Percentiles rank a stretch among this genome's conserved stretches.
phyloP scores from a whole-genome alignment of 2,797 vertebrate genomes.

The Acipenser transmontanus region DNA sequence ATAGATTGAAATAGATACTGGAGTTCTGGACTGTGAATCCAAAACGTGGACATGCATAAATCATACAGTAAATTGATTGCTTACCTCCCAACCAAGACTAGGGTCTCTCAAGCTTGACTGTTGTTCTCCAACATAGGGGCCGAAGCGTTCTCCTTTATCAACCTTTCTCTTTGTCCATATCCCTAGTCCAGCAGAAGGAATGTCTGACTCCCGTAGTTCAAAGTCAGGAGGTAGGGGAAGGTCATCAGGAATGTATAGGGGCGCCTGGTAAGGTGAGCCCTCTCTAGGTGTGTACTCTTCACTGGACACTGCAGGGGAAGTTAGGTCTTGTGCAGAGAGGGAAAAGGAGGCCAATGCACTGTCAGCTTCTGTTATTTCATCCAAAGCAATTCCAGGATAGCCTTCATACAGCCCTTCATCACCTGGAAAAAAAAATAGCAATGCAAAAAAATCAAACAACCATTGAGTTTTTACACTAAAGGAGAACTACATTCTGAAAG shows the following conservation, averaged over 20 bases:
- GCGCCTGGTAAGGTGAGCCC: constrained; percentile 67
- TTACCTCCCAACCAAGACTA: constrained; percentile 88
- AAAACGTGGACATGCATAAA: not conserved
- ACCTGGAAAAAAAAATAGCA: constrained; percentile 55
- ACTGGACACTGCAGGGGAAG: constrained; percentile 71
- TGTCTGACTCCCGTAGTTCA: constrained; percentile 79
- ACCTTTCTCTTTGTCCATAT: constrained; percentile 87
- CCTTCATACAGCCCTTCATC: constrained; percentile 72
- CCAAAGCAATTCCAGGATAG: constrained; percentile 68
- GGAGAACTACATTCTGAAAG: no score
- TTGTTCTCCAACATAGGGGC: constrained; percentile 82
- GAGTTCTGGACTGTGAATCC: no score
- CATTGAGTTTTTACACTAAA: no score
- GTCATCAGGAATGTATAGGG: constrained; percentile 72
- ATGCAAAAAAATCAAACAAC: no score
- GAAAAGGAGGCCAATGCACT: constrained; percentile 49
- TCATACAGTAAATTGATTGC: constrained; percentile 22
- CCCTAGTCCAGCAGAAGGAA: constrained; percentile 70
- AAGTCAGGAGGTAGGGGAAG: constrained; percentile 79
- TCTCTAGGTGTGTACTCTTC: constrained; percentile 72
- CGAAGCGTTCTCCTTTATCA: constrained; percentile 79
- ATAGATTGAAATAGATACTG: no score
- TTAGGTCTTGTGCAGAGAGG: constrained; percentile 58
- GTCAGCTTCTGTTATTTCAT: constrained; percentile 63
- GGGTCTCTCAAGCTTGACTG: constrained; percentile 63